Evolutionary conservation across 2,888 invertebrate species (phyloP).

Genomic region (Lathronympha strigana): DNA sequence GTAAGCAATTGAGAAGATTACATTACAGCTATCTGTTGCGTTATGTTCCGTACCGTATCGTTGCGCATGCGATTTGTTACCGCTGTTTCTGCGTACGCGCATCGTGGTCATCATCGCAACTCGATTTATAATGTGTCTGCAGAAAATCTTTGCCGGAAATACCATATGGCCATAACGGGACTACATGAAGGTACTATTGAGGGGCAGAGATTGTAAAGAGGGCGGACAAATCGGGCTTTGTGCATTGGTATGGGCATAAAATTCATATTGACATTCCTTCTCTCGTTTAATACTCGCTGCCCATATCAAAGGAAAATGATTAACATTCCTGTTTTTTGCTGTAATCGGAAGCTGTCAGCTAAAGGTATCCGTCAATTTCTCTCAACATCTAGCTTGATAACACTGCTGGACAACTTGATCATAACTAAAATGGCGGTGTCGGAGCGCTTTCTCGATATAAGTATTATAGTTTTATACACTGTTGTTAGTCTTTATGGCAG

Average conservation of each 20-base stretch:
- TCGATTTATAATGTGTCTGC: neutral
- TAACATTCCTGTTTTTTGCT: slow-evolving; percentile 25
- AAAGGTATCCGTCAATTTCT: slow-evolving; percentile 26
- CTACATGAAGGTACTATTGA: no score
- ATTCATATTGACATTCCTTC: neutral
- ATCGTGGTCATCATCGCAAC: neutral
- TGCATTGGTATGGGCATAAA: no score
- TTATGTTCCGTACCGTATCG: slow-evolving; percentile 2
- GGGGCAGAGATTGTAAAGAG: no score
- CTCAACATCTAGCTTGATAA: slow-evolving; percentile 11
- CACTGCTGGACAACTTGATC: slow-evolving; percentile 19
- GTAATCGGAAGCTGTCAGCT: slow-evolving; percentile 25
- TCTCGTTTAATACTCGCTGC: neutral
- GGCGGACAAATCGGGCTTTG: no score
- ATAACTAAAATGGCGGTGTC: slow-evolving; percentile 27
- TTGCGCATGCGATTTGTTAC: slow-evolving; percentile 14
- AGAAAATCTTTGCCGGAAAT: no score
- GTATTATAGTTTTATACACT: slow-evolving; percentile 19
- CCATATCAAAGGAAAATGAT: neutral
- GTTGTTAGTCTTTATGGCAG: slow-evolving; percentile 23
- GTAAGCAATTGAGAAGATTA: neutral
- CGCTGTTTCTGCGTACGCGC: neutral
- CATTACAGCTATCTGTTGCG: slow-evolving; percentile 17
- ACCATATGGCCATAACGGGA: no score
- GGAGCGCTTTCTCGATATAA: slow-evolving; percentile 31